Conservation (phyloP, 1,140 invertebrate species). For the Drosophila quadrilineata region DNA sequence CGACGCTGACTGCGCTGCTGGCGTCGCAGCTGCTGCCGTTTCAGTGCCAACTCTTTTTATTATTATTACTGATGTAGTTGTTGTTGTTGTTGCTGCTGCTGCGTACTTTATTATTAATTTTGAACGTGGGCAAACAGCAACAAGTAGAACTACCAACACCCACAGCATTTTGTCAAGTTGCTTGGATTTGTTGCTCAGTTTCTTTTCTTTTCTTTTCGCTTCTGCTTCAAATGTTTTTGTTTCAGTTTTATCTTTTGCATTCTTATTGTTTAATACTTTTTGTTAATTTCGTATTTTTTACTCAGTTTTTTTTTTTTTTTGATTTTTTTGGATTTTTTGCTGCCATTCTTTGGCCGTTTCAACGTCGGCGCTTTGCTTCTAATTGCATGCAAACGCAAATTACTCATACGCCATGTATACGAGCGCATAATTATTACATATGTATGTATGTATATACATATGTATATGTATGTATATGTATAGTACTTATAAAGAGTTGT, state of each 20-base stretch:
- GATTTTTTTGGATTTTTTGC: conserved; percentile 60
- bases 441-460: too few relatives aligned
- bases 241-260: conserved; percentile 32
- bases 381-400: conserved; percentile 67
- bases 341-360: conserved; percentile 69
- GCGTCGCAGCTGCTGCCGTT: too few relatives aligned
- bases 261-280: conserved; percentile 70
- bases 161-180: conserved; percentile 70
- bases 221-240: conserved; percentile 36
- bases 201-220: conserved; percentile 7
- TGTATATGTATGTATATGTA: too few relatives aligned
- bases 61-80: conserved; percentile 18
- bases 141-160: conserved; percentile 59
- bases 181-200: conserved; percentile 44
- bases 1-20: too few relatives aligned
- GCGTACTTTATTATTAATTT: conserved; percentile 77
- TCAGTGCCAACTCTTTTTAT: conserved; percentile 57
- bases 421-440: conserved; percentile 73
- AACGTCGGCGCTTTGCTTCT: conserved; percentile 68
- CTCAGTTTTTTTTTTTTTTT: conserved; percentile 38
- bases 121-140: conserved; percentile 51
- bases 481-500: too few relatives aligned
- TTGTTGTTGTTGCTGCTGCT: conserved; percentile 29
- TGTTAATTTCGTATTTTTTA: too few relatives aligned
- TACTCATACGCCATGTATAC: conserved; percentile 73